Base-by-base conservation (phyloP, 2,888 invertebrate genomes). In the Calliopum simillimum region DNA sequence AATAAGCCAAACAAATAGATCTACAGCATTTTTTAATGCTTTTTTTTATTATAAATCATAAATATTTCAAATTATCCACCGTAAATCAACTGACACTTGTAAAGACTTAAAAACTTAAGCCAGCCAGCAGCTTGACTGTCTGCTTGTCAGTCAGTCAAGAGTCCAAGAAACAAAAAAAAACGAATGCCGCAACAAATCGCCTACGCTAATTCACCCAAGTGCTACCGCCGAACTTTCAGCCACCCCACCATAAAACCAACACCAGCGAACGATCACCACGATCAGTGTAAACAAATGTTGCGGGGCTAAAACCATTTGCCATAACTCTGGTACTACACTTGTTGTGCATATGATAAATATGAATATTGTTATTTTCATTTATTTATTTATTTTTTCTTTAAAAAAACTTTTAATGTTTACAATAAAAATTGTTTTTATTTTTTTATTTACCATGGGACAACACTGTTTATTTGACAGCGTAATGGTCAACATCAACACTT, bases 401-500 rank as follows among this genome's bases (percentile, higher is more conserved):
- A 16, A 44, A 46, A 46, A 16, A 14, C 16, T 41, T 51, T 23
- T 16, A n/a, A 25, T 63, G 25, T 63, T 25, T 49, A 49, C 63
- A 63, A 11, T 49, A 16, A 25, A 63, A n/a, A 41, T 49, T 58
- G 33, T 14, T 33, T 19, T 63, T 33, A 16, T 49, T 33, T 8
- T 33, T 33, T 33, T 33, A 33, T 33, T 33, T 33, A 33, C 33
- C 33, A 33, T 33, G 33, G 33, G 63, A 51, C 49, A 33, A 51
- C 49, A 33, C 33, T 33, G 47, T 63, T 63, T 16, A 49, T 63
- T 51, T 63, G 63, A 63, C 63, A 63, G 49, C 62, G 47, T 47
- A 62, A 62, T 62, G 47, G 62, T 62, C 62, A 62, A 62, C 62
- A 62, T 62, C 47, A 62, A 47, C 62, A 62, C 47, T 62, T 19